Conservation (phyloP, 1,140 invertebrate species). For the Cherax destructor region DNA sequence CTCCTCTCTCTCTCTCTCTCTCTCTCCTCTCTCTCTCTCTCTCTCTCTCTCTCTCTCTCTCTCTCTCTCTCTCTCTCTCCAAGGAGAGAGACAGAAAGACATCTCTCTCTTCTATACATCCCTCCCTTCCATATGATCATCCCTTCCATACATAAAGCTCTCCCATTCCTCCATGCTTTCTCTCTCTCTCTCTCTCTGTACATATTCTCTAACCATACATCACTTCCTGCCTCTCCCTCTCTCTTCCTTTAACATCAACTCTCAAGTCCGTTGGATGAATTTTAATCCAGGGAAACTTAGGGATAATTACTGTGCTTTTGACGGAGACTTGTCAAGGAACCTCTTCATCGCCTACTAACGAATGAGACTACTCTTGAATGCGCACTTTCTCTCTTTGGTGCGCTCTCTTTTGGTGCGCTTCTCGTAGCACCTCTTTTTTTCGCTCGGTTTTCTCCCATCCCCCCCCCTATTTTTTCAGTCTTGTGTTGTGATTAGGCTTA, state of each 20-base stretch:
- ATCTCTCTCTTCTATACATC: no score
- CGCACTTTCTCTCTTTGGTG: not conserved
- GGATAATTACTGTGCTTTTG: slow-evolving; percentile 15
- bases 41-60: not conserved
- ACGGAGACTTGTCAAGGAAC: slow-evolving; percentile 16
- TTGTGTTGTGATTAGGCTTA: no score
- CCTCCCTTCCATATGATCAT: no score
- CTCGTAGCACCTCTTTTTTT: no score
- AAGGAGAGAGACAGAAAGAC: not conserved
- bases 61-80: not conserved
- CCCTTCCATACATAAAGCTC: no score
- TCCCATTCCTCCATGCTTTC: no score
- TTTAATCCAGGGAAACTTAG: slow-evolving; percentile 28
- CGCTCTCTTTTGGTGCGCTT: no score
- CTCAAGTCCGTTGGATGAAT: slow-evolving; percentile 14
- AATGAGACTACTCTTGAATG: not conserved
- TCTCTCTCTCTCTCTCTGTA: no score
- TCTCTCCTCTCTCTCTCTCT: not conserved
- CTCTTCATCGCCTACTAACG: slow-evolving; percentile 2
- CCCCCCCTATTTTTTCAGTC: no score
- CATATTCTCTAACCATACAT: no score
- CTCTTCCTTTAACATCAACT: not conserved
- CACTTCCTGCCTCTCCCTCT: not conserved
- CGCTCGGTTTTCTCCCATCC: no score
- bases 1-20: not conserved